Base-by-base conservation (phyloP, 2,113 vertebrate genomes). In the Onychostruthus taczanowskii region DNA sequence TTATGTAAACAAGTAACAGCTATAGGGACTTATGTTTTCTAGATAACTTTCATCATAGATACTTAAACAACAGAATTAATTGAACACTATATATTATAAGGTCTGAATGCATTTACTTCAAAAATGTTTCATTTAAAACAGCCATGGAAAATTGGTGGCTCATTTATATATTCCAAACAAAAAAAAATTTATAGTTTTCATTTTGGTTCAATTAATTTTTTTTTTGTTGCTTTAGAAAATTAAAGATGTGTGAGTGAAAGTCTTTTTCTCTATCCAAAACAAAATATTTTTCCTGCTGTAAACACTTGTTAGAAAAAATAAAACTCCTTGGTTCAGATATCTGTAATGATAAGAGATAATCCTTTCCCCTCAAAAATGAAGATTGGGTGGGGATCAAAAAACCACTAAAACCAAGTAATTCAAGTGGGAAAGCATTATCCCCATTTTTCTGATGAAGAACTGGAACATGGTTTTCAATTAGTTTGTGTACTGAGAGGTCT, bases 301-400 rank as follows among this genome's bases (percentile, higher is more conserved):
- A 77, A 47, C 5, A 52, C 26, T 23, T 17, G 0, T 19, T 58
- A 53, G 16, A 85, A 84, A 89, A 70, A 12, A 3, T 28, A 24
- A 59, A 91, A 50, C 14, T 53, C 20, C 16, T 84, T 41, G 68
- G 16, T 73, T 89, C 23, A 56, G 5, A 15, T 31, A 64, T n/a
- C 16, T 81, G 7, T 39, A 84, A 66, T 26, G 4, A 56, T 41
- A 61, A 87, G 5, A 62, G n/a, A 23, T 7, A 76, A 74, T n/a
- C 3, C 7, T 61, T 93, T 15, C 6, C 11, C 8, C 5, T 7
- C 6, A 79, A 59, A 92, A 20, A 4, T 61, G 27, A 91, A 43
- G 39, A 67, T 1, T 46, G 5, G 1, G 3, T 7, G 11, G 18
- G 1, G 3, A 3, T 37, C 1, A 10, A 19, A 72, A 61, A 61